Base-by-base conservation (phyloP, 2,113 vertebrate genomes). In the Ia io region DNA sequence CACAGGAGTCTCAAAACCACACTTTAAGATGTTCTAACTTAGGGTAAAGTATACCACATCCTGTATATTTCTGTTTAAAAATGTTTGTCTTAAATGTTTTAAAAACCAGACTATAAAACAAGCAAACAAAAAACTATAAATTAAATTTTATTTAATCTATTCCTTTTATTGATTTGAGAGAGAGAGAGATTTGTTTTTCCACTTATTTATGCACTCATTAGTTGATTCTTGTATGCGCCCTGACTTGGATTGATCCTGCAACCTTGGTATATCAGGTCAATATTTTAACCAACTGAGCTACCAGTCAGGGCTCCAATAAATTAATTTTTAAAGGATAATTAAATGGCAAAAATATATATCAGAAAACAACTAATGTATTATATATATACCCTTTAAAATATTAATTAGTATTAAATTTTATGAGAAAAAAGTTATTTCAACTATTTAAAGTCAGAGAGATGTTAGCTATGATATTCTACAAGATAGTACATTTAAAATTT, bases 351-450 rank as follows among this genome's bases (percentile, higher is more conserved):
- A 90, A 28, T 56, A 84, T 87, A 44, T 40, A 20, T 28, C 17
- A 74, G 28, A 47, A 92, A 23, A 59, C n/a, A 87, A 56, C 1
- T 14, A 63, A 69, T 88, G 0, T 74, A 20, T 32, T 59, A 8
- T n/a, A 22, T 63, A 40, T 59, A 1, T 82, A 59, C 49, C 61
- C 30, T 95, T 44, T 70, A 63, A 89, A 73, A 88, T 13, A 53
- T 76, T 86, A 59, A 83, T 89, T 94, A 37, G 71, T 88, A 84
- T 20, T 32, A 59, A 61, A 71, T 65, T 83, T 82, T 63, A 61
- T 84, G 44, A 79, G 70, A 49, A 89, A 84, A 90, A 94, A 42
- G 23, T 51, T 53, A 82, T 32, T 95, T 76, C 4, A 71, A 44
- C 65, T 1, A 49, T 90, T 87, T 87, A 53, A 89, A 89, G 0